phyloP scores from a whole-genome alignment of 2,113 vertebrate species.

The Hipposideros armiger region DNA sequence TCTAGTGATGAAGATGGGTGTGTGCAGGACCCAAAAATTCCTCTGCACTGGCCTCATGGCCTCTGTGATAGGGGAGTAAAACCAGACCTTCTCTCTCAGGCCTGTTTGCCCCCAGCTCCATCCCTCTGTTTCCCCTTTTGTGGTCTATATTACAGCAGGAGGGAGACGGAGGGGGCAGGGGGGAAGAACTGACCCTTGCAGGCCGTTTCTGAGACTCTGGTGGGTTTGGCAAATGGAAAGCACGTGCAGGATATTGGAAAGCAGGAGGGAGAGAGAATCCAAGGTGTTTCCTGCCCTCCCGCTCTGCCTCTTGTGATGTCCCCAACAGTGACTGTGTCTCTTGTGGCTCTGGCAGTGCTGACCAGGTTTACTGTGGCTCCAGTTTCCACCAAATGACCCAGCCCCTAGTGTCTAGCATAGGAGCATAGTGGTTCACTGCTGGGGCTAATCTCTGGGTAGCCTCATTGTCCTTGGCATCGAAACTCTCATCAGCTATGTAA shows the following conservation, averaged over 20 bases:
- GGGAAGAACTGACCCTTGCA: background rate
- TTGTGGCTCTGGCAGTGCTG: background rate
- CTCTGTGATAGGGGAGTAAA: background rate
- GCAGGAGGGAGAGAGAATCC: background rate
- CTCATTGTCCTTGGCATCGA: background rate
- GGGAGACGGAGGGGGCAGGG: background rate
- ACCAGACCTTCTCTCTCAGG: background rate
- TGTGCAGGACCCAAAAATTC: background rate
- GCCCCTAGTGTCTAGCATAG: background rate
- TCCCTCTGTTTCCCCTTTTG: background rate
- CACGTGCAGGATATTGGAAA: background rate
- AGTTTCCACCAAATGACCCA: background rate
- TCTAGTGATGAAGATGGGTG: background rate
- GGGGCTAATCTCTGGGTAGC: background rate
- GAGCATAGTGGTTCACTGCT: background rate
- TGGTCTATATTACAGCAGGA: background rate
- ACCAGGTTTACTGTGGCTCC: background rate
- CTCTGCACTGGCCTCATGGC: background rate
- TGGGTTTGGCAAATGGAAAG: background rate
- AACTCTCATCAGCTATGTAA: background rate
- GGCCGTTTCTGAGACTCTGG: background rate
- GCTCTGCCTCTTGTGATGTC: background rate
- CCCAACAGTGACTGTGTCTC: background rate
- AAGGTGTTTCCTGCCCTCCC: background rate
- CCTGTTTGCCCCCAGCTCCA: background rate